Conservation (phyloP, 2,888 invertebrate genomes). For the Ligdia adustata region DNA sequence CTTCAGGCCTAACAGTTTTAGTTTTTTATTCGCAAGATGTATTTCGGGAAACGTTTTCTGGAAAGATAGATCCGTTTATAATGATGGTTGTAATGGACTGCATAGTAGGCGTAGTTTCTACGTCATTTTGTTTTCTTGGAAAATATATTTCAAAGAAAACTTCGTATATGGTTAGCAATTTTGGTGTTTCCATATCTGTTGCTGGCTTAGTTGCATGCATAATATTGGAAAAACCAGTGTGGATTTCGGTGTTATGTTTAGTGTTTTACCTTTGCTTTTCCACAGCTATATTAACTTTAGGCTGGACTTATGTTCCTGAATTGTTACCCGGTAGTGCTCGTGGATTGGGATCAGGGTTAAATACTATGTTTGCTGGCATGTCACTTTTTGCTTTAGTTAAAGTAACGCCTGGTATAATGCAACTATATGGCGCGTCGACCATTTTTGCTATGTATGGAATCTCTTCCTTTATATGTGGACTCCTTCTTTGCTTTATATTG, state of each 20-base stretch:
- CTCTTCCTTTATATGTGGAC: not conserved
- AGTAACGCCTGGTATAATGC: conserved; percentile 14
- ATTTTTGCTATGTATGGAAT: not conserved
- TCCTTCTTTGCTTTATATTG: conserved; percentile 38
- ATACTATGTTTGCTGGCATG: conserved; percentile 2
- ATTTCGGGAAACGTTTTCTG: conserved; percentile 12
- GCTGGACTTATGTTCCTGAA: conserved; percentile 50
- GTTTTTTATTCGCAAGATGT: conserved; percentile 20
- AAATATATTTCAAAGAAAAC: conserved; percentile 16
- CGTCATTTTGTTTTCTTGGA: conserved; percentile 8
- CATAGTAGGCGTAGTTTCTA: not conserved
- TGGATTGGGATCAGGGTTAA: conserved; percentile 44
- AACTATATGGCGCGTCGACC: not conserved
- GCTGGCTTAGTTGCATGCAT: conserved; percentile 5
- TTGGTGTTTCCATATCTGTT: conserved; percentile 4
- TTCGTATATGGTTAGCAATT: not conserved
- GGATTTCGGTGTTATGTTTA: conserved; percentile 11
- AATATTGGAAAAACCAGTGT: not conserved
- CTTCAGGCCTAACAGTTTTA: conserved; percentile 15
- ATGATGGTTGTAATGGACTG: conserved; percentile 17
- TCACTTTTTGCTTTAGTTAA: conserved; percentile 17
- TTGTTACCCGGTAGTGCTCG: conserved; percentile 45
- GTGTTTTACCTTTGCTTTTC: conserved; percentile 26
- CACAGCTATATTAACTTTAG: conserved; percentile 37
- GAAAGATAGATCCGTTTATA: conserved; percentile 14